phyloP scores from a whole-genome alignment of 2,888 invertebrate genomes.

The Nemurella pictetii region DNA sequence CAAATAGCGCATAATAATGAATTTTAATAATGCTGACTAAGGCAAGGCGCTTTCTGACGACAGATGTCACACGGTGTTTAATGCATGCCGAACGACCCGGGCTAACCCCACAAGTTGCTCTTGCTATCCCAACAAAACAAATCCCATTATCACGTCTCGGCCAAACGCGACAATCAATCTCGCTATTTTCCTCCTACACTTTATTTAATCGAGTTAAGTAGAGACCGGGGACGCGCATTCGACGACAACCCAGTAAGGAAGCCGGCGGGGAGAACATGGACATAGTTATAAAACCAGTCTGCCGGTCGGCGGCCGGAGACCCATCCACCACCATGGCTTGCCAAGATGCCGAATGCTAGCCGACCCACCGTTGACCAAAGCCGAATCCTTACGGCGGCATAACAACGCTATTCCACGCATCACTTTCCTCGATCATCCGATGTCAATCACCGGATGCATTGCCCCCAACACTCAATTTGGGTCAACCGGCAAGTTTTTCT shows the following conservation, averaged over 20 bases:
- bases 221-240: conserved; percentile 3
- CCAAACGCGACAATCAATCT: not conserved
- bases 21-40: not conserved
- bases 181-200: conserved; percentile 7
- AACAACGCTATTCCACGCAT: conserved; percentile 3
- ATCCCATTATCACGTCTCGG: not conserved
- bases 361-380: conserved; percentile 1
- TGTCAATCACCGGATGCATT: not conserved
- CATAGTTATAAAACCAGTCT: conserved; percentile 41
- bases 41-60: not conserved
- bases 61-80: not conserved
- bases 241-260: conserved; percentile 29
- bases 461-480: conserved; percentile 13
- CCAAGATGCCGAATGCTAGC: not conserved
- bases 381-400: conserved; percentile 18
- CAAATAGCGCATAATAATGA: not conserved
- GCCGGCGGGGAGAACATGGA: conserved; percentile 40
- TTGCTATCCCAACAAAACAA: not conserved
- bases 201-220: not conserved
- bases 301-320: conserved; percentile 15
- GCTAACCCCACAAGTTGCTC: not conserved
- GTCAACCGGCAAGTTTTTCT: conserved; percentile 42
- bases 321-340: conserved; percentile 2
- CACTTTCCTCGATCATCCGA: not conserved
- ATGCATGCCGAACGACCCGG: not conserved